These are phyloP conservation scores for Sinocyclocheilus rhinocerous DNA, from an alignment of 2,113 vertebrate species.

Conservation along the genomic window DNA sequence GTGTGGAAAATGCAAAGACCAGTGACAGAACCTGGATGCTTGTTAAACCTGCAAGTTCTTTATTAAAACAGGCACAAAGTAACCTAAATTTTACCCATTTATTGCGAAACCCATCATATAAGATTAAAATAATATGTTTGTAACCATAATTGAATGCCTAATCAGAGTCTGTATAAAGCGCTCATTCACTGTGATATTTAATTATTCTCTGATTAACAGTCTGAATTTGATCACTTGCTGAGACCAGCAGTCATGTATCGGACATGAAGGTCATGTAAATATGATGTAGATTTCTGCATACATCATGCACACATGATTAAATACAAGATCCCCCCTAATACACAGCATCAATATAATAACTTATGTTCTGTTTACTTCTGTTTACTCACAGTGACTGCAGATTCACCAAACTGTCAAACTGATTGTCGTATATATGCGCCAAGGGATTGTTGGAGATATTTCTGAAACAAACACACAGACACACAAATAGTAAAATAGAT, in stretches of 20 bases:
- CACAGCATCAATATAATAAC: neutral
- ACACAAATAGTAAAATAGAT: conserved; percentile 22
- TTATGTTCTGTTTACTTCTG: neutral
- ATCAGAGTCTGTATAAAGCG: neutral
- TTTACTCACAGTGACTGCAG: conserved; percentile 71
- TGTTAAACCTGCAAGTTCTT: neutral
- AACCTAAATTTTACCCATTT: no score
- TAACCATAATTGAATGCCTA: neutral
- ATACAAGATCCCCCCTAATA: neutral
- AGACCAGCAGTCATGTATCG: neutral
- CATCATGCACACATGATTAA: neutral
- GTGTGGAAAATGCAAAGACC: neutral
- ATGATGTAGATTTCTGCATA: neutral
- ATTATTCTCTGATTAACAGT: conserved; percentile 21
- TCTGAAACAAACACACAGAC: conserved; percentile 54
- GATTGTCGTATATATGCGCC: conserved; percentile 54
- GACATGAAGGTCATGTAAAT: neutral
- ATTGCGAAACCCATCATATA: neutral
- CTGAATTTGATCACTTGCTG: neutral
- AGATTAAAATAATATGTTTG: neutral
- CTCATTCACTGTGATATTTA: neutral
- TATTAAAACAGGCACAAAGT: neutral
- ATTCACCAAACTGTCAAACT: conserved; percentile 69
- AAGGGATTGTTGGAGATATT: conserved; percentile 74
- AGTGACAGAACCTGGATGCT: neutral